A percentile compares a stretch with the other conserved stretches of the same genome.
Evolutionary conservation across 2,888 invertebrate species (phyloP).

Genomic region (Toxonevra muliebris): DNA sequence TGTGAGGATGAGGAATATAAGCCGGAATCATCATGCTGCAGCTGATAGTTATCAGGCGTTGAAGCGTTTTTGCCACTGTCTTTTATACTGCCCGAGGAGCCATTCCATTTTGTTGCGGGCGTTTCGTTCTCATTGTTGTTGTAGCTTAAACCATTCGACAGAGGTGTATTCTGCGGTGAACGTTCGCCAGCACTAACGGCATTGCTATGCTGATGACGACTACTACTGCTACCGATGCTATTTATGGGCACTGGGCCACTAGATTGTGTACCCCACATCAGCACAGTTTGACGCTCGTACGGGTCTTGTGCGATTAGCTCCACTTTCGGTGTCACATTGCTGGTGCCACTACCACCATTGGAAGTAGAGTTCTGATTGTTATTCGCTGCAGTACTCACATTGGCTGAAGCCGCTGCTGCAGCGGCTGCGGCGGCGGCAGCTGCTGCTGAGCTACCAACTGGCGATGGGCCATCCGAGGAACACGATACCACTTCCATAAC

Average conservation of each 20-base stretch:
- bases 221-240: slow-evolving; percentile 48
- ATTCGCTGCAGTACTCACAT: slow-evolving; percentile 39
- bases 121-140: slow-evolving; percentile 40
- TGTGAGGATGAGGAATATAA: slow-evolving; percentile 58
- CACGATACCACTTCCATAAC: slow-evolving; percentile 65
- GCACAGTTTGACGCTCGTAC: slow-evolving; percentile 81
- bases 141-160: slow-evolving; percentile 60
- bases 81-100: slow-evolving; percentile 41
- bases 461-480: slow-evolving; percentile 64
- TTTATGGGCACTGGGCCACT: slow-evolving; percentile 60
- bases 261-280: slow-evolving; percentile 85
- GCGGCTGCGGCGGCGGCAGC: slow-evolving; percentile 32
- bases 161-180: slow-evolving; percentile 61
- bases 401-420: slow-evolving; percentile 31
- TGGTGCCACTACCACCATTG: slow-evolving; percentile 43
- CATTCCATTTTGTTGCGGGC: slow-evolving; percentile 56
- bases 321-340: slow-evolving; percentile 60
- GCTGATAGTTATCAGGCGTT: slow-evolving; percentile 56
- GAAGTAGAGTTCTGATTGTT: slow-evolving; percentile 44
- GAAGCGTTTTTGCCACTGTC: slow-evolving; percentile 47
- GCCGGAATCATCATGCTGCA: slow-evolving; percentile 57
- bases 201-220: slow-evolving; percentile 29
- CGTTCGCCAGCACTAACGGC: slow-evolving; percentile 47
- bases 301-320: slow-evolving; percentile 60
- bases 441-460: slow-evolving; percentile 47